A percentile compares a stretch with the other conserved stretches of the same genome.
Conservation (phyloP, 2,113 vertebrate genomes). For the Silurus glanis region DNA sequence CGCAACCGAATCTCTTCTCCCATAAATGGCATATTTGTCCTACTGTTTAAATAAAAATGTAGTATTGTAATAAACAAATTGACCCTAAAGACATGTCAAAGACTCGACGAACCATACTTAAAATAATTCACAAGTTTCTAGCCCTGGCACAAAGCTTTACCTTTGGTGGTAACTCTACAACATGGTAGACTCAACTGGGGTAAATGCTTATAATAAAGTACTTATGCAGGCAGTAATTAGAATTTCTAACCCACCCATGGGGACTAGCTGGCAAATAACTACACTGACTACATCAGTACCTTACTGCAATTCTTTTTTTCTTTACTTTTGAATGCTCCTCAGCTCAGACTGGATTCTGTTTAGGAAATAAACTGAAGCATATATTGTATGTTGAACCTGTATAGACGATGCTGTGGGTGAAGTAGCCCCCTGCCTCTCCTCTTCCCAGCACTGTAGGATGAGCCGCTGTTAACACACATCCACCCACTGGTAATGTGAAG, state of each 20-base stretch:
- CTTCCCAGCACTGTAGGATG: neutral
- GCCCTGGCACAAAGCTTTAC: neutral
- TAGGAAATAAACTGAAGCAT: neutral
- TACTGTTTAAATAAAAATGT: neutral
- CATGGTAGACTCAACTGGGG: neutral
- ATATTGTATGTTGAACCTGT: neutral
- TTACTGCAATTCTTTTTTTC: neutral
- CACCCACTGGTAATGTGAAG: neutral
- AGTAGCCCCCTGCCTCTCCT: slow-evolving; percentile 6
- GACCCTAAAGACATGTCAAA: neutral
- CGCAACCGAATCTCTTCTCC: neutral
- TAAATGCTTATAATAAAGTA: neutral
- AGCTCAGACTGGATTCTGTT: neutral
- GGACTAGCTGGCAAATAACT: neutral
- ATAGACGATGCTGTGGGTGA: neutral
- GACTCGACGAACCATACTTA: neutral
- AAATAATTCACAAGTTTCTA: neutral
- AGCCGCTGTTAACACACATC: neutral
- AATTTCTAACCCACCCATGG: neutral
- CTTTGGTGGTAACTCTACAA: neutral
- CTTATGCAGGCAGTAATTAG: neutral
- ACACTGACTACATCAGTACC: neutral
- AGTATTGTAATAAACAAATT: neutral
- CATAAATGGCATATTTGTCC: neutral
- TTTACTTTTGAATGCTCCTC: neutral